Conservation (phyloP, 2,113 vertebrate species). For the Chrysochloris asiatica region DNA sequence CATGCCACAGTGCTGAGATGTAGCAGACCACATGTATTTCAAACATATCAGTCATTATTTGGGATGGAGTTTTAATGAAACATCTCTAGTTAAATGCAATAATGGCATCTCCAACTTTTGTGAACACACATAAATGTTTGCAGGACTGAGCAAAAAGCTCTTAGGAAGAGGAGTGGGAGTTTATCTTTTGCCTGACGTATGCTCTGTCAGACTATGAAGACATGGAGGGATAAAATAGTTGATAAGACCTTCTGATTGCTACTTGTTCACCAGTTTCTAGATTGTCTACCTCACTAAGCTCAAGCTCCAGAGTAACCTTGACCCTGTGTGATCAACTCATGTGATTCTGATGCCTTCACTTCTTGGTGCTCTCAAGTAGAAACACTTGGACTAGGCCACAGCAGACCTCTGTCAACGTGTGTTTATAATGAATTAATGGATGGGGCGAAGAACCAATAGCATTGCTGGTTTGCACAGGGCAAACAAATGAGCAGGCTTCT, state of each 20-base stretch:
- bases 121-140: no score
- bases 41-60: accelerated
- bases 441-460: no score
- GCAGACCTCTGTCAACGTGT: accelerated
- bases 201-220: not conserved
- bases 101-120: accelerated
- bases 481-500: accelerated
- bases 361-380: accelerated
- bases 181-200: not conserved
- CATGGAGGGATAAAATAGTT: not conserved
- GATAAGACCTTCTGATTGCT: not conserved
- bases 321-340: accelerated
- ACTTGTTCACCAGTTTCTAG: accelerated
- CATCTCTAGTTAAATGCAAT: not conserved
- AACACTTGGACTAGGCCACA: accelerated
- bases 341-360: accelerated
- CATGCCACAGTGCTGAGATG: accelerated
- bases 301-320: accelerated
- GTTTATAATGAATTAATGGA: accelerated
- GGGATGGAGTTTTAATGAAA: not conserved
- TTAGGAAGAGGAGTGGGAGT: not conserved
- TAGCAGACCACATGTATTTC: accelerated
- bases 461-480: accelerated
- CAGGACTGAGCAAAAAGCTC: accelerated
- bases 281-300: accelerated